phyloP scores from a whole-genome alignment of 2,888 invertebrate species.

The Pinctada fucata region DNA sequence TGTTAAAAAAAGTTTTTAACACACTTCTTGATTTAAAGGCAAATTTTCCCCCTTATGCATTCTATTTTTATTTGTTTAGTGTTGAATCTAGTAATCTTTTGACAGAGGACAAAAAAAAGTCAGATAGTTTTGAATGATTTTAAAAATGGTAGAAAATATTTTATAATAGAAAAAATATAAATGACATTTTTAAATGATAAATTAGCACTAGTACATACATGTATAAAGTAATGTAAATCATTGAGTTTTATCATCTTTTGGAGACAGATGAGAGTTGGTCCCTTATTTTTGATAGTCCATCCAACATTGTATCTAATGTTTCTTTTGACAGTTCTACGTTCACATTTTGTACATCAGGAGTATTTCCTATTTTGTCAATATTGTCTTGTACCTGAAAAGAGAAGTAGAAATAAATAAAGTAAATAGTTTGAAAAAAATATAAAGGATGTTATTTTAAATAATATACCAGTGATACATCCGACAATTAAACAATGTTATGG shows the following conservation, averaged over 20 bases:
- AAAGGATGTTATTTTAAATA: not conserved
- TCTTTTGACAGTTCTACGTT: constrained; percentile 75
- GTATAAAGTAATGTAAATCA: no score
- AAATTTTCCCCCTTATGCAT: no score
- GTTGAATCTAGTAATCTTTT: no score
- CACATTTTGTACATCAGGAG: constrained; percentile 59
- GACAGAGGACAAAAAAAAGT: no score
- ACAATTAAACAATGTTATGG: not conserved
- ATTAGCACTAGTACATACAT: no score
- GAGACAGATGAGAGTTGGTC: constrained; percentile 75
- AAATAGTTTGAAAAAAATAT: not conserved
- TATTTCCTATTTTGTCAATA: constrained; percentile 45
- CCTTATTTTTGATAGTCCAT: constrained; percentile 74
- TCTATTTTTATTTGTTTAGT: no score
- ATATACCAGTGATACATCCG: not conserved
- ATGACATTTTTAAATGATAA: no score
- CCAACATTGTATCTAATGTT: constrained; percentile 75
- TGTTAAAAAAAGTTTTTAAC: no score
- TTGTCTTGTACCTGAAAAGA: constrained; percentile 66
- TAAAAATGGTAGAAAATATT: no score
- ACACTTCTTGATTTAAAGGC: no score
- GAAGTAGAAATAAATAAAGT: constrained; percentile 4
- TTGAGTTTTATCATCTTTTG: constrained; percentile 51
- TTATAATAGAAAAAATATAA: no score
- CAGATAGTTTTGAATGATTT: no score